A percentile compares a stretch with the other conserved stretches of the same genome.
Evolutionary conservation across 2,797 vertebrate genomes (phyloP).

Genomic region (Anguilla anguilla): DNA sequence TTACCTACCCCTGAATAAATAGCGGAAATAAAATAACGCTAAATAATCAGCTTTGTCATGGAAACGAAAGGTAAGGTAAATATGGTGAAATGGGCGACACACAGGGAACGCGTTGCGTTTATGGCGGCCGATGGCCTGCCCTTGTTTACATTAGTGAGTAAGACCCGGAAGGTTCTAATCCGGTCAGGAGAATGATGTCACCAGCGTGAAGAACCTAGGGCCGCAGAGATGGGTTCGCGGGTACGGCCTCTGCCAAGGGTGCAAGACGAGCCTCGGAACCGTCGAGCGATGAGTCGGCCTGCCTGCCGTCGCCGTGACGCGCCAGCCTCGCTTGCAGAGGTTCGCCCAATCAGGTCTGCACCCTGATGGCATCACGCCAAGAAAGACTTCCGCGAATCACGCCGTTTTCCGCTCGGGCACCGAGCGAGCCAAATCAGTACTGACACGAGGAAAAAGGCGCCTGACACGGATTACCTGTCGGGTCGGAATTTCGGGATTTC

Average conservation of each 20-base stretch:
- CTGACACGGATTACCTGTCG: conserved; percentile 38
- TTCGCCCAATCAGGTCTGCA: conserved; percentile 29
- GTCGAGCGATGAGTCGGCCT: background rate
- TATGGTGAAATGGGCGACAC: background rate
- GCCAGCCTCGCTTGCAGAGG: background rate
- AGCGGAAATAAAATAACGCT: background rate
- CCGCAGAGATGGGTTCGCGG: no score
- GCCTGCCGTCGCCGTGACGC: background rate
- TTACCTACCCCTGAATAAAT: conserved; percentile 28
- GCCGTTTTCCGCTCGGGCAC: conserved; percentile 26
- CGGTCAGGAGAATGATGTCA: conserved; percentile 17
- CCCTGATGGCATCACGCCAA: conserved; percentile 9
- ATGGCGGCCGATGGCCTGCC: background rate
- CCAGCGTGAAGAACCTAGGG: background rate
- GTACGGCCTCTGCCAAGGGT: background rate
- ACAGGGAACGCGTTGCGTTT: background rate
- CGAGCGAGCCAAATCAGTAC: conserved; percentile 27
- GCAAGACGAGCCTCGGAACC: background rate
- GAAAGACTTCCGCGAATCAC: conserved; percentile 17
- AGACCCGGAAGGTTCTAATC: conserved; percentile 8
- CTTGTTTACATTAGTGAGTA: conserved; percentile 14
- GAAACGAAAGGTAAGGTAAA: conserved; percentile 27
- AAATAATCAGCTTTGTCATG: conserved; percentile 35
- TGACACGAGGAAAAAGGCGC: conserved; percentile 27
- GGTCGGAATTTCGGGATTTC: background rate